Evolutionary conservation across 2,797 vertebrate species (phyloP).

Genomic region (Gobio occitaniae): DNA sequence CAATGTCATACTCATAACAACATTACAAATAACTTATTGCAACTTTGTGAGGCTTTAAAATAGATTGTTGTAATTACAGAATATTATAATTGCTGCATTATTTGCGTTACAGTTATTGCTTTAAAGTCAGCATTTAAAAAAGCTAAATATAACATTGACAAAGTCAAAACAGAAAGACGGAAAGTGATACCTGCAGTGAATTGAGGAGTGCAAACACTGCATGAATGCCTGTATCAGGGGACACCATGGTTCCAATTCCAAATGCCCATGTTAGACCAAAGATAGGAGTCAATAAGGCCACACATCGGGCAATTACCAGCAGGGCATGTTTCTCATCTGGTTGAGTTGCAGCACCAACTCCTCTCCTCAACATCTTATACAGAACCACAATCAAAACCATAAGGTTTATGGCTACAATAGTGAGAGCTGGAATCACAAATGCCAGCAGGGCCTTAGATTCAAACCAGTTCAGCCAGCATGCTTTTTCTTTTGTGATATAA

Average conservation of each 20-base stretch:
- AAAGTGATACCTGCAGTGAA: conserved; percentile 75
- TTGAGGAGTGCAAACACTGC: conserved; percentile 78
- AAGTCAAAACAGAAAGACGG: not conserved
- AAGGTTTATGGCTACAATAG: conserved; percentile 84
- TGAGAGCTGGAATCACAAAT: conserved; percentile 85
- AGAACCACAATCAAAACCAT: conserved; percentile 84
- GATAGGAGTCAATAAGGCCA: conserved; percentile 87
- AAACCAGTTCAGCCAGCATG: conserved; percentile 89
- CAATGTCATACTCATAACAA: not conserved
- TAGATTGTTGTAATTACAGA: not conserved
- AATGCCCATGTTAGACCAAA: conserved; percentile 92
- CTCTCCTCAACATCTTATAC: conserved; percentile 84
- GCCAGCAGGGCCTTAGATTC: conserved; percentile 82
- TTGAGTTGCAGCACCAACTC: conserved; percentile 77
- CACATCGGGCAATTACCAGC: conserved; percentile 83
- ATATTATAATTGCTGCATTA: not conserved
- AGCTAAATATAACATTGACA: not conserved
- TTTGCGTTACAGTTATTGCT: no score
- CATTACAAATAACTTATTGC: not conserved
- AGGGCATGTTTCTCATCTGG: conserved; percentile 81
- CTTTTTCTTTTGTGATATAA: conserved; percentile 69
- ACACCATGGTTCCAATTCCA: conserved; percentile 78
- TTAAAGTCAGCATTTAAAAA: not conserved
- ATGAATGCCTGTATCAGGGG: conserved; percentile 64
- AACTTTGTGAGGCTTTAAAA: not conserved